Evolutionary conservation across 2,113 vertebrate genomes (phyloP).

Genomic region (Pituophis catenifer): DNA sequence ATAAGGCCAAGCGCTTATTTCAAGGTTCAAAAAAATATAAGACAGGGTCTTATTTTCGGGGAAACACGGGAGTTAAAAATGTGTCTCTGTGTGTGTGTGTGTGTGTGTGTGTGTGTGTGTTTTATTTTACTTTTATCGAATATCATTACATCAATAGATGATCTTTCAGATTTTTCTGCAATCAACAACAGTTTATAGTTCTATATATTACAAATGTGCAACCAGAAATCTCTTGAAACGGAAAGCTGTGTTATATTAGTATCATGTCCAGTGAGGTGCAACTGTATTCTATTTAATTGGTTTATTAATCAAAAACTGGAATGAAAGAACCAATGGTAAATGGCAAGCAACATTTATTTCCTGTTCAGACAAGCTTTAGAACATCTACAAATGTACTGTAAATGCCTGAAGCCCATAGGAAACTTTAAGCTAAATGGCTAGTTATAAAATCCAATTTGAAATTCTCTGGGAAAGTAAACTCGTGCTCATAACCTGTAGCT

Average conservation of each 20-base stretch:
- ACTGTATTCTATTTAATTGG: background rate
- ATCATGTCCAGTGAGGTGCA: background rate
- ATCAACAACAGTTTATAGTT: background rate
- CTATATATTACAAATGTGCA: background rate
- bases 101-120: background rate
- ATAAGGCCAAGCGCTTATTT: too few relatives aligned
- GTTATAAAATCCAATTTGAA: conserved; percentile 20
- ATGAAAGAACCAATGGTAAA: background rate
- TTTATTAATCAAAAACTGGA: conserved; percentile 9
- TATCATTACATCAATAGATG: background rate
- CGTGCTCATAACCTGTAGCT: background rate
- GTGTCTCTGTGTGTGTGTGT: background rate
- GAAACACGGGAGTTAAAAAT: background rate
- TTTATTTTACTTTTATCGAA: conserved; percentile 16
- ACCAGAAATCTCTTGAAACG: background rate
- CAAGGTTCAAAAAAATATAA: too few relatives aligned
- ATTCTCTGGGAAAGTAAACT: background rate
- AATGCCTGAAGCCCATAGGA: conserved; percentile 7
- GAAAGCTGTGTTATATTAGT: background rate
- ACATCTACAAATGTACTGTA: background rate
- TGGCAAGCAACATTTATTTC: background rate
- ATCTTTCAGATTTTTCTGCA: background rate
- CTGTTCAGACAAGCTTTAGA: background rate
- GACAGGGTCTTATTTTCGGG: too few relatives aligned
- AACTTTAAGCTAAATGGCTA: background rate